Evolutionary conservation across 2,113 vertebrate species (phyloP), one percentile per base, ranked within the genome.

Genomic region (Probosciger aterrimus): DNA sequence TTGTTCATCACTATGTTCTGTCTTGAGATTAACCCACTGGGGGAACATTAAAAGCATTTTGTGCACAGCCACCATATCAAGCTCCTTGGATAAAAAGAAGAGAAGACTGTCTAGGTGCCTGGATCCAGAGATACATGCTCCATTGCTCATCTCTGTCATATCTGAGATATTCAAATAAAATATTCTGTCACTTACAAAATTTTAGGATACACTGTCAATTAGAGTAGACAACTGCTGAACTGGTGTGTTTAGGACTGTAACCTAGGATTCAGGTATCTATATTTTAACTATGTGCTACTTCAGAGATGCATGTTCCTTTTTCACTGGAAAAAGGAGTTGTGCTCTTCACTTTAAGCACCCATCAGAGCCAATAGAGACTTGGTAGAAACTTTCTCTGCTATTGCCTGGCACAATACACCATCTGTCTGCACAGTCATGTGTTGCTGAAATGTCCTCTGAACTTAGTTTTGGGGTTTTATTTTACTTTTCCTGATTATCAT

Each of bases 151-250:
- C 35, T 79, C 37, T 80, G 16, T 73, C 63, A 31, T 82, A 53
- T 31, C 13, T 63, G 37, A 71, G 31, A 59, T 53, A 10, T 67
- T 53, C 37, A 92, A 50, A 68, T 46, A 50, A 63, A 76, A 62
- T 44, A 39, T 11, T 11, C 24, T 16, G 6, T 50, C 14, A 46
- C 18, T 47, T 86, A 50, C 0, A 0, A 86, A 82, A 28, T 18
- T 82, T 82, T 79, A 59, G 6, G 9, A 25, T 77, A 65, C 16
- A 31, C 18, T 43, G 33, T 20, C 49, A 53, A n/a, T 24, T 35
- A 67, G 14, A 53, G 12, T 37, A 86, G 17, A 49, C 7, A 22
- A 31, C 12, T 41, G 24, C 14, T 80, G n/a, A 49, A 63, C 37
- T 31, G 17, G 7, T 55, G 22, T 63, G 5, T 49, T 83, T 88